Conservation (phyloP, 1,140 invertebrate genomes). For the Bradynema listronoti region DNA sequence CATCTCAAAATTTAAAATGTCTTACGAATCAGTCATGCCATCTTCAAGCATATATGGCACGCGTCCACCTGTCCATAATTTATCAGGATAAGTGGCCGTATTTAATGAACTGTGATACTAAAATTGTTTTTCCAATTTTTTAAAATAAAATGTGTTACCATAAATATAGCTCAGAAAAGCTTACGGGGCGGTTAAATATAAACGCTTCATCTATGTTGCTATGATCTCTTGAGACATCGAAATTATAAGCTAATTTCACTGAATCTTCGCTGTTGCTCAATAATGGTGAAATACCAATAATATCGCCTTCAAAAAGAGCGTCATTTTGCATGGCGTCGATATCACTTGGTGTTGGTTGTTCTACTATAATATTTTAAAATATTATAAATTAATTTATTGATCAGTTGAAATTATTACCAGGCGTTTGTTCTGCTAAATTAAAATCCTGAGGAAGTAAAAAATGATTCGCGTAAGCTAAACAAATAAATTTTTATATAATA, state of each 20-base stretch:
- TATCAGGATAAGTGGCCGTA: constrained; percentile 53
- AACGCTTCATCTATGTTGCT: constrained; percentile 8
- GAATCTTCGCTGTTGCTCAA: constrained; percentile 8
- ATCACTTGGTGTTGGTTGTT: constrained; percentile 43
- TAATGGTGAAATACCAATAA: constrained; percentile 37
- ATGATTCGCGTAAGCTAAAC: constrained; percentile 23
- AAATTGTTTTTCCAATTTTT: constrained; percentile 4
- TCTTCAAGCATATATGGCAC: constrained; percentile 57
- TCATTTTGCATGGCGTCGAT: constrained; percentile 54
- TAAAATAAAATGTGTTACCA: background rate
- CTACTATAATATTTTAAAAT: constrained; percentile 32
- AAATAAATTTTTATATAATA: no score
- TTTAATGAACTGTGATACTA: constrained; percentile 57
- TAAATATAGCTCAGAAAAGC: background rate
- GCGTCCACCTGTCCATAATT: constrained; percentile 48
- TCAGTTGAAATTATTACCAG: constrained; percentile 23
- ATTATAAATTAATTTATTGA: background rate
- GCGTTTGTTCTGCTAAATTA: constrained; percentile 46
- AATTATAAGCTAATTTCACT: constrained; percentile 4
- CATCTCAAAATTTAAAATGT: constrained; percentile 13
- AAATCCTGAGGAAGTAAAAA: constrained; percentile 56
- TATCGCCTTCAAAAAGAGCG: constrained; percentile 55
- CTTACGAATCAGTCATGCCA: constrained; percentile 52
- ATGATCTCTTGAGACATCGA: background rate
- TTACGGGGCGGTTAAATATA: constrained; percentile 41